Evolutionary conservation across 2,797 vertebrate species (phyloP).

Genomic region (Ammospiza maritima): DNA sequence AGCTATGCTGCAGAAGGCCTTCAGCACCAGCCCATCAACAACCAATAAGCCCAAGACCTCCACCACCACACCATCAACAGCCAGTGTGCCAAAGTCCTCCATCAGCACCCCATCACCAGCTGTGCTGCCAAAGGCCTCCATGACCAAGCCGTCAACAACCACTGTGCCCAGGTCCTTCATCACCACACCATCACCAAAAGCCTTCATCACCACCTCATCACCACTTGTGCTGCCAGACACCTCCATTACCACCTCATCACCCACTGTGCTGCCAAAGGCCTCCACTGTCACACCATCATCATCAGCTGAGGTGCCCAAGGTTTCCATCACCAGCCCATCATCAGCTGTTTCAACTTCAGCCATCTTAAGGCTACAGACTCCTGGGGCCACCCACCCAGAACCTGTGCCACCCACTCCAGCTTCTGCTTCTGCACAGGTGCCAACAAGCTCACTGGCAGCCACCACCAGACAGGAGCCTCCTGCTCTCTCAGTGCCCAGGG

Average conservation of each 20-base stretch:
- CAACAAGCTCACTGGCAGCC: not conserved
- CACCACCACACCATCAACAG: fast-evolving
- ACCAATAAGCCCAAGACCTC: fast-evolving
- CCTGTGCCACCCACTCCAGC: not conserved
- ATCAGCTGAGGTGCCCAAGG: not conserved
- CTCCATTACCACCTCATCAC: not conserved
- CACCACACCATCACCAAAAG: not conserved
- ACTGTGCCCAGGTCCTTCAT: not conserved
- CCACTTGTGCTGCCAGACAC: not conserved
- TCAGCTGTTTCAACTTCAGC: not conserved
- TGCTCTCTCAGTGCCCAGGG: not conserved
- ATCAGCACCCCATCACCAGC: not conserved
- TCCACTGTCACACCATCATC: not conserved
- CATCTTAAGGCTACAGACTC: not conserved
- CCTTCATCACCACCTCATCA: not conserved
- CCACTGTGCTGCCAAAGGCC: fast-evolving
- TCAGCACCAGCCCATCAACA: not conserved
- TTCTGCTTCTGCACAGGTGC: not conserved
- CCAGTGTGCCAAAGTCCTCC: not conserved
- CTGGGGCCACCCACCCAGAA: not conserved
- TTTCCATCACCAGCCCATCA: not conserved
- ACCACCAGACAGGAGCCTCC: not conserved
- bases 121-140: not conserved
- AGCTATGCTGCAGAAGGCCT: not conserved
- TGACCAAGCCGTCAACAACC: not conserved